A percentile compares a stretch with the other conserved stretches of the same genome.
These are phyloP conservation scores for Rhinatrema bivittatum DNA, from an alignment of 2,797 vertebrate species.

Conservation along the genomic window DNA sequence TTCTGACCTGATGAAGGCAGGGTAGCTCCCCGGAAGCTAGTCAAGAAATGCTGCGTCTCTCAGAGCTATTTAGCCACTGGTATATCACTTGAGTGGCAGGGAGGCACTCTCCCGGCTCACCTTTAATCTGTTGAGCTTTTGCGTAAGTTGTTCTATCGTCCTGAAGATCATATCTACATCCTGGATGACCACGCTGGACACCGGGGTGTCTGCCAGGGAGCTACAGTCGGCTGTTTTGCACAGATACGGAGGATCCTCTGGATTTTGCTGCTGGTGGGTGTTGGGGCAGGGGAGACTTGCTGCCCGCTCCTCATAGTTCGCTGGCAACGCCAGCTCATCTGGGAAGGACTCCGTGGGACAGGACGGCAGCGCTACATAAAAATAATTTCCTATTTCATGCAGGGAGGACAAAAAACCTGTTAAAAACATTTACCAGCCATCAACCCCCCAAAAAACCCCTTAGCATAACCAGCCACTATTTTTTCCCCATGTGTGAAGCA, in stretches of 20 bases:
- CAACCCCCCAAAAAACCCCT: no score
- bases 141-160: slow-evolving; percentile 46
- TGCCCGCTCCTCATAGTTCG: fast-evolving
- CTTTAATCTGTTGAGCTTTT: slow-evolving; percentile 49
- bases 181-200: slow-evolving; percentile 2
- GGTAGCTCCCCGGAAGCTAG: no score
- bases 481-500: no score
- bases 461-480: no score
- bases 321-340: not conserved
- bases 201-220: not conserved
- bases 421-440: no score
- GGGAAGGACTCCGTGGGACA: slow-evolving; percentile 9
- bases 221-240: not conserved
- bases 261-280: not conserved
- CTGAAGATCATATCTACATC: slow-evolving; percentile 43
- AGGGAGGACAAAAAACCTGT: not conserved
- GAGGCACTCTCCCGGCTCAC: no score
- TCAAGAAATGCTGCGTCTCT: no score
- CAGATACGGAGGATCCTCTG: not conserved
- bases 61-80: no score
- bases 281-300: not conserved
- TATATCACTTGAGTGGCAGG: no score
- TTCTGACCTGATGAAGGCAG: no score
- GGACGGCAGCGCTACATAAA: slow-evolving; percentile 49
- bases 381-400: slow-evolving; percentile 46